A percentile compares a stretch with the other conserved stretches of the same genome.
These are phyloP conservation scores for Drosophila suzukii DNA, from an alignment of 1,140 invertebrate genomes.

Conservation along the genomic window DNA sequence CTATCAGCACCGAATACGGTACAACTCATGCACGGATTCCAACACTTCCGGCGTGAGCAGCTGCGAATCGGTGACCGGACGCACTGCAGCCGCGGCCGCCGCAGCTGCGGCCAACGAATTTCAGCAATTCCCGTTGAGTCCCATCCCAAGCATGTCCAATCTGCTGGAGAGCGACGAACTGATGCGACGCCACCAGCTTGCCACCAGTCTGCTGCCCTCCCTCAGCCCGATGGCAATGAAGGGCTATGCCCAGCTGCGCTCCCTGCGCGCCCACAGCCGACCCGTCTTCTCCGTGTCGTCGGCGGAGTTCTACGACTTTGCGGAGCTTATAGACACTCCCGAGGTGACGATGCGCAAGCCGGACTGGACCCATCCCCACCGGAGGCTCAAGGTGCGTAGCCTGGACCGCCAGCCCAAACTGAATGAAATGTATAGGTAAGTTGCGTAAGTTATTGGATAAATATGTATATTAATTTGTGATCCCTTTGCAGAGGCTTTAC, in stretches of 20 bases:
- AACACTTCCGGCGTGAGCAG: constrained; percentile 92
- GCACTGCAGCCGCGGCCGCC: constrained; percentile 61
- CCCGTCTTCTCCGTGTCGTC: constrained; percentile 83
- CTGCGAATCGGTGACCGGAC: constrained; percentile 88
- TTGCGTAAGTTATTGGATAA: not conserved
- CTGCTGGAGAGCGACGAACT: constrained; percentile 84
- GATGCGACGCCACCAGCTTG: constrained; percentile 67
- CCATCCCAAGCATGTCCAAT: constrained; percentile 92
- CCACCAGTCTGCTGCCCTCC: constrained; percentile 51
- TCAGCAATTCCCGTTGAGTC: constrained; percentile 89
- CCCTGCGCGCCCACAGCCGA: constrained; percentile 88
- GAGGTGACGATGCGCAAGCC: constrained; percentile 63
- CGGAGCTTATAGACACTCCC: constrained; percentile 63
- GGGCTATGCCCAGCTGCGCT: constrained; percentile 92
- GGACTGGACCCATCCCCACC: constrained; percentile 67
- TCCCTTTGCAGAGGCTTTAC: constrained; percentile 52
- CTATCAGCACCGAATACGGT: constrained; percentile 72
- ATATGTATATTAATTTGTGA: not conserved
- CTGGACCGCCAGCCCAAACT: constrained; percentile 70
- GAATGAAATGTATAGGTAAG: constrained; percentile 66
- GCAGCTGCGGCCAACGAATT: constrained; percentile 85
- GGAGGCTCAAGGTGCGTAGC: constrained; percentile 72
- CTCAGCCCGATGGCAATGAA: constrained; percentile 89
- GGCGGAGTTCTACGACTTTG: constrained; percentile 71
- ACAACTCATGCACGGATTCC: constrained; percentile 88